Conservation (phyloP, 2,888 invertebrate genomes). For the Leucozona laternaria region DNA sequence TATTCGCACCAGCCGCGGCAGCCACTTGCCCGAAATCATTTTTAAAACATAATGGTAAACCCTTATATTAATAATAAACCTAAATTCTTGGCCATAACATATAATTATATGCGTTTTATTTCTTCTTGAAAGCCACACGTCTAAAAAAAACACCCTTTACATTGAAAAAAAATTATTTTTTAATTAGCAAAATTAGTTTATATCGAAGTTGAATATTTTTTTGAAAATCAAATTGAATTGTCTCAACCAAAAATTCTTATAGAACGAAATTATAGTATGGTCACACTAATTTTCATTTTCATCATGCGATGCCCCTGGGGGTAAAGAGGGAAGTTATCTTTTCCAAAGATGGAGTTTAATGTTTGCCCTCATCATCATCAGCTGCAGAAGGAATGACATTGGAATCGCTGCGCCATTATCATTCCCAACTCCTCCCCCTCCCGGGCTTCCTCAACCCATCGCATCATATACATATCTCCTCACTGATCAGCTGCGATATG, state of each 20-base stretch:
- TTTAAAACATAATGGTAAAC: no score
- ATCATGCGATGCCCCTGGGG: background rate
- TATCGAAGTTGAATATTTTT: no score
- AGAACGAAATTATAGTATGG: background rate
- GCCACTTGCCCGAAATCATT: no score
- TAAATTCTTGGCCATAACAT: no score
- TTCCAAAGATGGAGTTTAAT: constrained; percentile 37
- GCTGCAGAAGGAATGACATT: constrained; percentile 33
- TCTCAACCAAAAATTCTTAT: background rate
- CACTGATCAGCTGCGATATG: constrained; percentile 35
- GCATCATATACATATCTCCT: background rate
- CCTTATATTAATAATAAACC: no score
- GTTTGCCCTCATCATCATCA: constrained; percentile 42
- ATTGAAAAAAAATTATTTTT: no score
- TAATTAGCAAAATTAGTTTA: no score
- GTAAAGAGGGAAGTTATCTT: constrained; percentile 1
- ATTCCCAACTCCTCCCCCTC: background rate
- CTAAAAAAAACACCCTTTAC: no score
- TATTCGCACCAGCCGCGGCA: no score
- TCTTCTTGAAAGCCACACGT: no score
- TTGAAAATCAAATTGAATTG: no score
- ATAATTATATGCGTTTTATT: no score
- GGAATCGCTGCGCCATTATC: constrained; percentile 5
- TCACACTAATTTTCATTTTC: background rate
- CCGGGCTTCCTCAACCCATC: background rate